These are phyloP conservation scores for Glyphotaelius pellucidus DNA, from an alignment of 2,888 invertebrate species.

Conservation along the genomic window DNA sequence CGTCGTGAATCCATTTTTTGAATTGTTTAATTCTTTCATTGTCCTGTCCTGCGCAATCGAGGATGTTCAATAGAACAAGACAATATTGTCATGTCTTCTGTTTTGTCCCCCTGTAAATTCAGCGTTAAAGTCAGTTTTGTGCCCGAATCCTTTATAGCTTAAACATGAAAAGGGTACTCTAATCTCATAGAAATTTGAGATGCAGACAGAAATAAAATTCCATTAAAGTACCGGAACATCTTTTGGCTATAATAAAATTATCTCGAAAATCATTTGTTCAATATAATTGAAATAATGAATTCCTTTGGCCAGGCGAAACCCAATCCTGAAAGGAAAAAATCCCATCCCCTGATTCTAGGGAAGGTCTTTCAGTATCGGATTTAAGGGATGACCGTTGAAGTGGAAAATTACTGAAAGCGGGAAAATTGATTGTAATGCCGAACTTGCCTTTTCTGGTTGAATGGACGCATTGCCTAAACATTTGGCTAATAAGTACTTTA, in stretches of 20 bases:
- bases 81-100: no score
- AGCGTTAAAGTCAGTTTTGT: not conserved
- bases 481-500: not conserved
- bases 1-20: no score
- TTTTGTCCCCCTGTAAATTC: no score
- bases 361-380: constrained; percentile 14
- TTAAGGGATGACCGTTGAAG: constrained; percentile 26
- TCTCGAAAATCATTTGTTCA: constrained; percentile 9
- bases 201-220: not conserved
- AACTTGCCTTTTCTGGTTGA: not conserved
- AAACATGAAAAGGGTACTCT: not conserved
- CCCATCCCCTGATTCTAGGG: not conserved
- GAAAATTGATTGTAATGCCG: constrained; percentile 6
- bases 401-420: constrained; percentile 35
- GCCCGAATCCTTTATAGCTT: not conserved
- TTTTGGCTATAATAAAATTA: not conserved
- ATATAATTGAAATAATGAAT: constrained; percentile 18
- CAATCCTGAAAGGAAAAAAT: not conserved
- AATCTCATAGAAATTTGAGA: not conserved
- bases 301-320: not conserved
- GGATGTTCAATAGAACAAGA: no score
- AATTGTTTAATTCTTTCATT: no score
- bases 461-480: not conserved
- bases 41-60: no score
- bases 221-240: not conserved